phyloP scores from a whole-genome alignment of 2,888 invertebrate species.

The Drosophila gaucha region DNA sequence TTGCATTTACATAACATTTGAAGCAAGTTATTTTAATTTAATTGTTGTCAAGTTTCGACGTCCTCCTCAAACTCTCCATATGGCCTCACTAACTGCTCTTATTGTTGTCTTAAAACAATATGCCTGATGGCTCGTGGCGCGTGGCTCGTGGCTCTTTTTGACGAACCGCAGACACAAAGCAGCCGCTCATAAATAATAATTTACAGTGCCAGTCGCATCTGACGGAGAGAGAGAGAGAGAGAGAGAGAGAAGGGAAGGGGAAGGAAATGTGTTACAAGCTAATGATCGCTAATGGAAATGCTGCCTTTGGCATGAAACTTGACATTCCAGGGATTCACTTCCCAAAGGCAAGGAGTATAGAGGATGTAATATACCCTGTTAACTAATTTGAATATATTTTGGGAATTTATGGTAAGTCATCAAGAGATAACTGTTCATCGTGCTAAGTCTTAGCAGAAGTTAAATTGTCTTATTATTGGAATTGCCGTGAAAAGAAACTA shows the following conservation, averaged over 20 bases:
- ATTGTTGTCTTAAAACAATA: conserved; percentile 57
- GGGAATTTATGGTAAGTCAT: no score
- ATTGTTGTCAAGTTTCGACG: conserved; percentile 53
- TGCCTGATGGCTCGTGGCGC: conserved; percentile 51
- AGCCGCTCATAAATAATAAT: conserved; percentile 69
- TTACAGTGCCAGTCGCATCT: conserved; percentile 32
- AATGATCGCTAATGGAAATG: conserved; percentile 62
- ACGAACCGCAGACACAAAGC: conserved; percentile 66
- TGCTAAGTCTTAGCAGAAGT: no score
- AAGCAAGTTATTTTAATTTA: conserved; percentile 66
- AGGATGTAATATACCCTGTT: neutral
- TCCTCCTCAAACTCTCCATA: neutral
- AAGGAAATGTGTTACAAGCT: conserved; percentile 11
- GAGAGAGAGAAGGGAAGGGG: no score
- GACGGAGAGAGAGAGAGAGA: no score
- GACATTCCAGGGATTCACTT: neutral
- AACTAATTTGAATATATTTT: neutral
- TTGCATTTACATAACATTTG: conserved; percentile 71
- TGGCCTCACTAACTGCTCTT: conserved; percentile 11
- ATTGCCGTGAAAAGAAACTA: no score
- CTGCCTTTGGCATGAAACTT: conserved; percentile 12
- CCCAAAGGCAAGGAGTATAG: neutral
- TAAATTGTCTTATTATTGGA: no score
- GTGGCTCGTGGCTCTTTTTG: conserved; percentile 28
- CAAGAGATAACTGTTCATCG: no score